Evolutionary conservation across 2,797 vertebrate species (phyloP).

Genomic region (Gambusia yucatana): DNA sequence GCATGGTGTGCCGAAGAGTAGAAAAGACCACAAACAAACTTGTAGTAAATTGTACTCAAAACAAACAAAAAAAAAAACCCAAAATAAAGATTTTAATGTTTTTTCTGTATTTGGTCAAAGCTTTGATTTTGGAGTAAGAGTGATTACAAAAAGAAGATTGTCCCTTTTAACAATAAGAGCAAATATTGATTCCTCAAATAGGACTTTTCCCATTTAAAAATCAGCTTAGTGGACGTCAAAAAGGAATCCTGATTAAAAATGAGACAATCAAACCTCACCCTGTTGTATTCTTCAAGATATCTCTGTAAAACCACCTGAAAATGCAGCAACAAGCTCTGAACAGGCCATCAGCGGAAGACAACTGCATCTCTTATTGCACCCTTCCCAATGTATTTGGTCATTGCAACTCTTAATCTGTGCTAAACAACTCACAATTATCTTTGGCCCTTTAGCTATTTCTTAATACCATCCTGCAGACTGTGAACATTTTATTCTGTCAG

Average conservation of each 20-base stretch:
- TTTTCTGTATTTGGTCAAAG: constrained; percentile 51
- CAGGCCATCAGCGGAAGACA: constrained; percentile 27
- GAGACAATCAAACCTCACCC: constrained; percentile 17
- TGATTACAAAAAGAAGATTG: constrained; percentile 41
- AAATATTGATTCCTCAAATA: constrained; percentile 13
- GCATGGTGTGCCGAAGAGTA: constrained; percentile 46
- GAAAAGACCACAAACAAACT: constrained; percentile 42
- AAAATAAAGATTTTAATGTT: constrained; percentile 27
- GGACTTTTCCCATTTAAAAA: constrained; percentile 19
- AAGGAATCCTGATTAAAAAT: constrained; percentile 18
- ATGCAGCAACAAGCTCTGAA: constrained; percentile 16
- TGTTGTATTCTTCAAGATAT: constrained; percentile 4
- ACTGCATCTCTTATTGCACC: constrained; percentile 66
- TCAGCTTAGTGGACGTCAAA: constrained; percentile 29
- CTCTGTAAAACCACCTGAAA: constrained; percentile 14
- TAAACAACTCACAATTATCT: constrained; percentile 29
- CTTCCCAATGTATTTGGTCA: constrained; percentile 65
- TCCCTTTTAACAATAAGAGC: constrained; percentile 36
- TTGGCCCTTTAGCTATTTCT: constrained; percentile 30
- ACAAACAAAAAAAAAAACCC: not conserved
- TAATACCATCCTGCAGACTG: not conserved
- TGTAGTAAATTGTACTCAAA: constrained; percentile 39
- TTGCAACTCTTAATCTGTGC: constrained; percentile 33
- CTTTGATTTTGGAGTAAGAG: constrained; percentile 40
- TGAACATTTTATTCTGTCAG: constrained; percentile 3